These are phyloP conservation scores for Calliopsis andreniformis DNA, from an alignment of 1,140 invertebrate genomes.

Conservation along the genomic window DNA sequence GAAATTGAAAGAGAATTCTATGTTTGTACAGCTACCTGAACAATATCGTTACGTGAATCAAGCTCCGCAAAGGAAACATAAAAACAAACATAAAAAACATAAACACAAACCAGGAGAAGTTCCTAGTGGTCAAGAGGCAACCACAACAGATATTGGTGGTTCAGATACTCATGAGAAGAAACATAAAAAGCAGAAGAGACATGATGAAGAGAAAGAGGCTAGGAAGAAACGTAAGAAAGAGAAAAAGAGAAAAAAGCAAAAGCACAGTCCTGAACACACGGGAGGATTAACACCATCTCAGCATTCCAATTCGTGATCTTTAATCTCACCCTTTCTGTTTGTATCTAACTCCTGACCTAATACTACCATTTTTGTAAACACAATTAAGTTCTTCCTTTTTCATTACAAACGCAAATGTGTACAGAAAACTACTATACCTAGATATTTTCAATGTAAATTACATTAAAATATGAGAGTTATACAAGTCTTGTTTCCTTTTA, in stretches of 20 bases:
- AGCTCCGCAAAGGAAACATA: conserved; percentile 95
- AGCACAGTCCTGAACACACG: conserved; percentile 94
- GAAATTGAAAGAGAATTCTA: conserved; percentile 19
- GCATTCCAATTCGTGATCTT: conserved; percentile 84
- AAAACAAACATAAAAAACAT: conserved; percentile 97
- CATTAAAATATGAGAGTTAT: not conserved
- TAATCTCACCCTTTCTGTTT: conserved; percentile 60
- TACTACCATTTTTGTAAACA: not conserved
- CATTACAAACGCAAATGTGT: conserved; percentile 5
- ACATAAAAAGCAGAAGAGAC: conserved; percentile 96
- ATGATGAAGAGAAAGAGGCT: conserved; percentile 96
- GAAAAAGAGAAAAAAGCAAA: conserved; percentile 96
- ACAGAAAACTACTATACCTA: not conserved
- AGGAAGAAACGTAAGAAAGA: conserved; percentile 97
- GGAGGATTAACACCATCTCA: conserved; percentile 87
- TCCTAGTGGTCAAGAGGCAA: conserved; percentile 86
- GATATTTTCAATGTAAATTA: not conserved
- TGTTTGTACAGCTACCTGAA: conserved; percentile 90
- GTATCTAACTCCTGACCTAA: conserved; percentile 46
- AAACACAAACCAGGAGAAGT: conserved; percentile 92
- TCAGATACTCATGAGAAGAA: conserved; percentile 96
- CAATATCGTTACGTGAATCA: conserved; percentile 97
- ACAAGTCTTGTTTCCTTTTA: not conserved
- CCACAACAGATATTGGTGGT: conserved; percentile 84
- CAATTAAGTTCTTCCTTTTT: not conserved